A percentile compares a stretch with the other conserved stretches of the same genome.
phyloP scores from a whole-genome alignment of 2,113 vertebrate genomes.

The Microcebus jonahi region DNA sequence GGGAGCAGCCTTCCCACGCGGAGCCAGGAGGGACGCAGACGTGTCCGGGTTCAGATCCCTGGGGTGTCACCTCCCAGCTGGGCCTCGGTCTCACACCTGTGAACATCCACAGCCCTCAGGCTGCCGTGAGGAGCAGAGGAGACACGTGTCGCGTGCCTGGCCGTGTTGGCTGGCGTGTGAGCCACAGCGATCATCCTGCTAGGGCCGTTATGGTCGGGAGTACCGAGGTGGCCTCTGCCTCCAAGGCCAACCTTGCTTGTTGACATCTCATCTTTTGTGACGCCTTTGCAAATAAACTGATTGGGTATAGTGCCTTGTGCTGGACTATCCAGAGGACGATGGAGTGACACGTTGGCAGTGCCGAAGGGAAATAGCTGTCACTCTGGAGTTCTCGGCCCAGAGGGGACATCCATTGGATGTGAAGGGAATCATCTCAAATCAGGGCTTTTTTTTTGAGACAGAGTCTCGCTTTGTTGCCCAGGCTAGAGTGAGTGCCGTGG shows the following conservation, averaged over 20 bases:
- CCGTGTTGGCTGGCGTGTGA: neutral
- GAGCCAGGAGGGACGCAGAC: neutral
- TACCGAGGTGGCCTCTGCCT: neutral
- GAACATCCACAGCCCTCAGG: neutral
- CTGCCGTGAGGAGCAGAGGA: neutral
- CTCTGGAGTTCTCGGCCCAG: neutral
- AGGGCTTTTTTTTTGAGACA: neutral
- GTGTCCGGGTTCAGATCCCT: neutral
- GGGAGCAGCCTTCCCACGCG: neutral
- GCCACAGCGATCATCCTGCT: no score
- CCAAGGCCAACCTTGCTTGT: fast-evolving
- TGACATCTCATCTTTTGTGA: neutral
- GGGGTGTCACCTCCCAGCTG: neutral
- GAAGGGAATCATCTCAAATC: neutral
- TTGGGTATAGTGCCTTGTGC: neutral
- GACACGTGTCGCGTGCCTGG: fast-evolving
- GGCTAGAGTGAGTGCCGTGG: no score
- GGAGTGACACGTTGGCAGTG: no score
- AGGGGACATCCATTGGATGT: neutral
- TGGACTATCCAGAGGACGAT: neutral
- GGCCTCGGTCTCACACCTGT: neutral
- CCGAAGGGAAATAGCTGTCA: neutral
- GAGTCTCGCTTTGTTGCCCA: no score
- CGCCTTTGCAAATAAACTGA: neutral
- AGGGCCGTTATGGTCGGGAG: neutral